phyloP scores from a whole-genome alignment of 2,113 vertebrate species.

The Dissostichus mawsoni region DNA sequence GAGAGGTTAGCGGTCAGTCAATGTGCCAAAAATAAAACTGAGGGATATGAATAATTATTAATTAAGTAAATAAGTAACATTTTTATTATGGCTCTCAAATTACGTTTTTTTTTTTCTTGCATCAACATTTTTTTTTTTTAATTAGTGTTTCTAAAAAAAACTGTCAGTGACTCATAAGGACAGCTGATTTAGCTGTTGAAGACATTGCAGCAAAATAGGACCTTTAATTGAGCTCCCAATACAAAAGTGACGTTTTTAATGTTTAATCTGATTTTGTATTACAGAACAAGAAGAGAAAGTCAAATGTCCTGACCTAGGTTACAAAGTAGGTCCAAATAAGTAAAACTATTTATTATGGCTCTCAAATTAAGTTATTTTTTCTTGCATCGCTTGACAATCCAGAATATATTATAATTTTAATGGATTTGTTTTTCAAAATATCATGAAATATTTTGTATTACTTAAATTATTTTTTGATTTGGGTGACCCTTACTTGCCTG shows the following conservation, averaged over 20 bases:
- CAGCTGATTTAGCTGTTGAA: constrained; percentile 4
- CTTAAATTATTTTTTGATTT: background rate
- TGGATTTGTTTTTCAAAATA: background rate
- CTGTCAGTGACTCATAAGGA: background rate
- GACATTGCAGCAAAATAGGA: background rate
- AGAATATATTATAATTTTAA: background rate
- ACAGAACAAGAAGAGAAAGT: background rate
- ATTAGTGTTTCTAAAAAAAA: background rate
- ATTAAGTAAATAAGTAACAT: no score
- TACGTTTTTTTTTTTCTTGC: background rate
- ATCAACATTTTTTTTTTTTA: background rate
- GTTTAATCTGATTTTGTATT: background rate
- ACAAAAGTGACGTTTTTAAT: background rate
- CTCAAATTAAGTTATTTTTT: no score
- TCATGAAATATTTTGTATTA: background rate
- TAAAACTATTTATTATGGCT: no score
- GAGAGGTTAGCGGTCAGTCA: constrained; percentile 15
- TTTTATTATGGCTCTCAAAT: background rate
- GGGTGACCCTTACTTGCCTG: background rate
- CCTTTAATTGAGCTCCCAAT: background rate
- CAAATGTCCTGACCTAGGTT: background rate
- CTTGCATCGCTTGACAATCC: background rate
- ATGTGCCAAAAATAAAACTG: background rate
- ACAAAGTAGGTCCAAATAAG: background rate
- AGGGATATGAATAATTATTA: background rate